Evolutionary conservation across 2,113 vertebrate genomes (phyloP).

Genomic region (Neogale vison): DNA sequence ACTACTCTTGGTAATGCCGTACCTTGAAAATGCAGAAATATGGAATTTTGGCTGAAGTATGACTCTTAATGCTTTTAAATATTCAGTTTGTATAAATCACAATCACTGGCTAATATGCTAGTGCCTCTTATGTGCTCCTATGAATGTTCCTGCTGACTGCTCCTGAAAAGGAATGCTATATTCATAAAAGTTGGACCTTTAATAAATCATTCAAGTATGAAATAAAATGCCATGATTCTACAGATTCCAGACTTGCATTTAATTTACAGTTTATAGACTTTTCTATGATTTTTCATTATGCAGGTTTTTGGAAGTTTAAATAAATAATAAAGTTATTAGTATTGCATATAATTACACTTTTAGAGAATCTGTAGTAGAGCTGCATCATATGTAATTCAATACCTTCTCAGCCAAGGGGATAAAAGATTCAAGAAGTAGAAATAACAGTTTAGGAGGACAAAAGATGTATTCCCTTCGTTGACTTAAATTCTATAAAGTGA

Average conservation of each 20-base stretch:
- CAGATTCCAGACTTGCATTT: background rate
- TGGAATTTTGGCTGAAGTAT: background rate
- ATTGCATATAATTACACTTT: background rate
- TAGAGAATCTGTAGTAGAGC: background rate
- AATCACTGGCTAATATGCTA: background rate
- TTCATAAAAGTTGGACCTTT: background rate
- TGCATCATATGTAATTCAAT: background rate
- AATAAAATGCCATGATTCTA: background rate
- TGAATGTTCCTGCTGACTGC: background rate
- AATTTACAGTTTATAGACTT: background rate
- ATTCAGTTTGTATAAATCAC: background rate
- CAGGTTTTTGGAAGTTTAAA: background rate
- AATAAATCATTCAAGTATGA: background rate
- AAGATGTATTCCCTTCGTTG: background rate
- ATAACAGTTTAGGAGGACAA: background rate
- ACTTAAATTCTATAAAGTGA: background rate
- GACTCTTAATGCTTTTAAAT: background rate
- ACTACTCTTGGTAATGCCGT: background rate
- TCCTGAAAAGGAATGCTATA: background rate
- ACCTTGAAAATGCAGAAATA: background rate
- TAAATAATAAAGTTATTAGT: background rate
- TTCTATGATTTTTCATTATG: background rate
- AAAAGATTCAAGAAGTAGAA: background rate
- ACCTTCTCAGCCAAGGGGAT: background rate
- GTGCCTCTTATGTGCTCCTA: background rate